A percentile compares a stretch with the other conserved stretches of the same genome.
Conservation (phyloP, 2,888 invertebrate species). For the Trisateles emortualis region DNA sequence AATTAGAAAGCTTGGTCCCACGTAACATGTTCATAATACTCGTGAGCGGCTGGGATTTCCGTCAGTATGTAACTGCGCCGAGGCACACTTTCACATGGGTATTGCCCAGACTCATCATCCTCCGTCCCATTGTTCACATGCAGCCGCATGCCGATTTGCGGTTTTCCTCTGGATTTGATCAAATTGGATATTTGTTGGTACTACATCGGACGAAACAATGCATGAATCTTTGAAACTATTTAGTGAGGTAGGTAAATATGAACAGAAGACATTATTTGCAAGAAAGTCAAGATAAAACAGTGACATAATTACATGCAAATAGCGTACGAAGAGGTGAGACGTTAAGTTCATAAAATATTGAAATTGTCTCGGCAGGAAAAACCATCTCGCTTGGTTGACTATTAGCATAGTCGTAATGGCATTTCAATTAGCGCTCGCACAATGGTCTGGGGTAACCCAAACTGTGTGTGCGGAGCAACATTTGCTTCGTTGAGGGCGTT, state of each 20-base stretch:
- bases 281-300: constrained; percentile 15
- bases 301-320: constrained; percentile 32
- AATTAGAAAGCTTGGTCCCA: constrained; percentile 60
- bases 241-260: not conserved
- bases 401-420: constrained; percentile 53
- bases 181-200: constrained; percentile 14
- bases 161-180: constrained; percentile 50
- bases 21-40: constrained; percentile 56
- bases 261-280: constrained; percentile 3
- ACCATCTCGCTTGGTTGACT: constrained; percentile 39
- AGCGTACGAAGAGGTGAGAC: constrained; percentile 15
- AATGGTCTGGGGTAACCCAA: constrained; percentile 61
- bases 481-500: constrained; percentile 31
- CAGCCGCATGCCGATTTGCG: constrained; percentile 27
- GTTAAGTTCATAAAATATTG: constrained; percentile 34
- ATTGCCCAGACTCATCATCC: constrained; percentile 60
- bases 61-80: constrained; percentile 53
- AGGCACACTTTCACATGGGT: constrained; percentile 72
- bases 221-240: not conserved
- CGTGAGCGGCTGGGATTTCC: constrained; percentile 65
- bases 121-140: constrained; percentile 43
- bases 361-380: constrained; percentile 46
- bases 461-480: constrained; percentile 31
- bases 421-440: constrained; percentile 46
- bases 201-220: not conserved